Conservation (phyloP, 2,888 invertebrate genomes). For the Exocentrus adspersus region DNA sequence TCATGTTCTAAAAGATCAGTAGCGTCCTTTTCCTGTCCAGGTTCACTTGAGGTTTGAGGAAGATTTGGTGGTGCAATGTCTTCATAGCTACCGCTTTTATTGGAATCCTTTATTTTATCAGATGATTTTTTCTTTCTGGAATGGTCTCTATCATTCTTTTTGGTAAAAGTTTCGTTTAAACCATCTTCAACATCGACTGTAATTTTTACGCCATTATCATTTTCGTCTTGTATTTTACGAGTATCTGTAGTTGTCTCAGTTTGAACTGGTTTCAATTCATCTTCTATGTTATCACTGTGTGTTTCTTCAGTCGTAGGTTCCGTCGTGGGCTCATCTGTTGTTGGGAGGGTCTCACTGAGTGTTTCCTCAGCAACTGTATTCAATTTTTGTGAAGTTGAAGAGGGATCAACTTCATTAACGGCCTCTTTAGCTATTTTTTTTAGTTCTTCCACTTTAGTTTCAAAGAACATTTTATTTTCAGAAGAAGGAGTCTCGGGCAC, state of each 20-base stretch:
- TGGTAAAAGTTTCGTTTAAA: slow-evolving; percentile 52
- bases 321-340: no score
- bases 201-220: slow-evolving; percentile 38
- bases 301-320: slow-evolving; percentile 49
- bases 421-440: slow-evolving; percentile 57
- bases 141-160: slow-evolving; percentile 38
- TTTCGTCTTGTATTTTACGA: background rate
- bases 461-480: slow-evolving; percentile 50
- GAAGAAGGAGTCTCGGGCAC: slow-evolving; percentile 58
- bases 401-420: slow-evolving; percentile 55
- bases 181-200: slow-evolving; percentile 61
- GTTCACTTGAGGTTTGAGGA: slow-evolving; percentile 23
- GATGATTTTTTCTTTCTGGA: no score
- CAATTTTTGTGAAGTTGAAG: slow-evolving; percentile 42
- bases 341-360: no score
- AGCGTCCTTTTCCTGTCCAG: slow-evolving; percentile 36
- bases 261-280: slow-evolving; percentile 15
- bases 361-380: slow-evolving; percentile 49
- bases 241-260: no score
- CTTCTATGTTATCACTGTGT: slow-evolving; percentile 33
- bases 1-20: slow-evolving; percentile 38
- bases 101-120: no score
- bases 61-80: slow-evolving; percentile 42
- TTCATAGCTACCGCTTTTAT: slow-evolving; percentile 51
- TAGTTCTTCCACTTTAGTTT: slow-evolving; percentile 52